Evolutionary conservation across 2,888 invertebrate species (phyloP).

Genomic region (Neoascia interrupta): DNA sequence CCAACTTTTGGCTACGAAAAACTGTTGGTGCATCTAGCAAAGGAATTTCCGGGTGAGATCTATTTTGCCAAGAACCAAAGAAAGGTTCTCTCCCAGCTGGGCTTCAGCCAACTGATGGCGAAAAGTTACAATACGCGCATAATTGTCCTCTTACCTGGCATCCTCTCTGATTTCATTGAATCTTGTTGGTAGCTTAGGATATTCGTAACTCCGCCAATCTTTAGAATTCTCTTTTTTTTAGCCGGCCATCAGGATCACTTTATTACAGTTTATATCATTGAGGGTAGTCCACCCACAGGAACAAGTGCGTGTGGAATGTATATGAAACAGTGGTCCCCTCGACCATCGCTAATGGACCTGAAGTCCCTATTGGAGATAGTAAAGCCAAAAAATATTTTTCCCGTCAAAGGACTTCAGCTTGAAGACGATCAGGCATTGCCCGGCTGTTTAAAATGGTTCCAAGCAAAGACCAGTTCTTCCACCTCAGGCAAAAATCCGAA

Average conservation of each 20-base stretch:
- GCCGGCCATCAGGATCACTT: not conserved
- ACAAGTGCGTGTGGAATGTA: constrained; percentile 25
- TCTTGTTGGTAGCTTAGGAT: constrained; percentile 5
- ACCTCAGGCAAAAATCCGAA: not conserved
- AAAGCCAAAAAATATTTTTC: constrained; percentile 30
- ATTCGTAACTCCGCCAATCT: not conserved
- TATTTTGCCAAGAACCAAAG: constrained; percentile 30
- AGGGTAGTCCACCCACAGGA: not conserved
- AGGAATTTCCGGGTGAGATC: constrained; percentile 34
- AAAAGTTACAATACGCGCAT: constrained; percentile 7
- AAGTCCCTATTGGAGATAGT: constrained; percentile 40
- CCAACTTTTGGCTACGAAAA: constrained; percentile 53
- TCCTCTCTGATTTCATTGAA: constrained; percentile 28
- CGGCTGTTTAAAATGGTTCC: constrained; percentile 12
- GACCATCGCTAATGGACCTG: constrained; percentile 43
- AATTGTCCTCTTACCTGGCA: constrained; percentile 23
- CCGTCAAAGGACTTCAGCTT: constrained; percentile 15
- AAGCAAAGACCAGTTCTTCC: not conserved
- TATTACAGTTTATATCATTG: constrained; percentile 34
- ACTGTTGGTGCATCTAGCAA: constrained; percentile 9
- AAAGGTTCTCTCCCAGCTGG: constrained; percentile 23
- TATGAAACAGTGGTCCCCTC: constrained; percentile 48
- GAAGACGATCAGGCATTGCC: constrained; percentile 17
- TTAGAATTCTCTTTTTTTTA: not conserved
- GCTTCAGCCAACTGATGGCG: constrained; percentile 9